Percentiles rank a stretch among this genome's conserved stretches.
These are phyloP conservation scores for Mormyrus iriodes DNA, from an alignment of 2,113 vertebrate genomes.

Conservation along the genomic window DNA sequence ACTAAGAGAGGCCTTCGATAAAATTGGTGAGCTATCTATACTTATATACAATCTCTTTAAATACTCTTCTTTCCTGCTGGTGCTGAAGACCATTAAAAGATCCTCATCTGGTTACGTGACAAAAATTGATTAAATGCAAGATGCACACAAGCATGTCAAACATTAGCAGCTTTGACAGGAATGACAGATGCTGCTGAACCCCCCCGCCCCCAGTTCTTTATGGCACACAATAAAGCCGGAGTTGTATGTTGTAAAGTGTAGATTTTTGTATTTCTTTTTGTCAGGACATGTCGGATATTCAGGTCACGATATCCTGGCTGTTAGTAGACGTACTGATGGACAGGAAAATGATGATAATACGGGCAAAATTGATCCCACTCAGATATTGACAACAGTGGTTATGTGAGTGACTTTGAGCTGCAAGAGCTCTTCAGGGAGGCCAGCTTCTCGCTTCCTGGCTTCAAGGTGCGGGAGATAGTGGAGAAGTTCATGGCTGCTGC, in stretches of 20 bases:
- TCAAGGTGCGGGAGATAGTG: slow-evolving; percentile 84
- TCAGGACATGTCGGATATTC: neutral
- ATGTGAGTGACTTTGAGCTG: slow-evolving; percentile 91
- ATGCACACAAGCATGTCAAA: slow-evolving; percentile 25
- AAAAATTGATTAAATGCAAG: neutral
- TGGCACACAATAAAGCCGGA: neutral
- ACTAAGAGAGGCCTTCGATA: slow-evolving; percentile 83
- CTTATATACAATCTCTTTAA: neutral
- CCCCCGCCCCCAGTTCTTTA: neutral
- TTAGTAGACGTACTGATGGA: neutral
- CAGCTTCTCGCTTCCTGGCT: slow-evolving; percentile 82
- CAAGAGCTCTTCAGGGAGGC: slow-evolving; percentile 95
- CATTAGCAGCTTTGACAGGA: slow-evolving; percentile 25
- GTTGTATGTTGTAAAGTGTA: neutral
- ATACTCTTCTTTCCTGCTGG: neutral
- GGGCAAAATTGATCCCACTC: slow-evolving; percentile 25
- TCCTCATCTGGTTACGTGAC: neutral
- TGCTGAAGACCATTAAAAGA: neutral
- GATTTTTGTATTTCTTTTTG: neutral
- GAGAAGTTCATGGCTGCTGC: slow-evolving; percentile 77
- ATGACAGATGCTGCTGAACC: neutral
- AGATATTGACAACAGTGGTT: slow-evolving; percentile 94
- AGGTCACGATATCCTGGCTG: neutral
- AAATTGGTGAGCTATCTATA: slow-evolving; percentile 73
- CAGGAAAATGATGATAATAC: slow-evolving; percentile 9